phyloP scores from a whole-genome alignment of 1,140 invertebrate genomes.

The Apis cerana region DNA sequence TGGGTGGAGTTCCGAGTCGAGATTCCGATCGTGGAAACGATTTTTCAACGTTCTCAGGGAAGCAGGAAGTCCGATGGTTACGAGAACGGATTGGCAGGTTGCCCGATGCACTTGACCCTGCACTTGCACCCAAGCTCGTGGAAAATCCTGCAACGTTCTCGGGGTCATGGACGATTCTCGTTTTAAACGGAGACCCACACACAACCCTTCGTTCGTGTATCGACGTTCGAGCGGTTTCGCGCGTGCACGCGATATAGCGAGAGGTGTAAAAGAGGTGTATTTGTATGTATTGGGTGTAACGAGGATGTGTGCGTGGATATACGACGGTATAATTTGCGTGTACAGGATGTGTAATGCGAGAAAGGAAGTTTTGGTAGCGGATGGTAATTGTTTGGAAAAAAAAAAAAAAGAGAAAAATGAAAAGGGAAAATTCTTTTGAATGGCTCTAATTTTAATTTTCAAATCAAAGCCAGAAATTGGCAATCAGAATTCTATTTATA shows the following conservation, averaged over 20 bases:
- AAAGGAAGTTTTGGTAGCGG: too few species aligned
- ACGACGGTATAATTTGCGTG: too few species aligned
- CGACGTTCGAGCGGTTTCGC: not conserved
- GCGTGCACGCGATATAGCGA: constrained; percentile 12
- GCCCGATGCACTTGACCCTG: constrained; percentile 72
- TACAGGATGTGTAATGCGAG: too few species aligned
- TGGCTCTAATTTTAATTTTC: too few species aligned
- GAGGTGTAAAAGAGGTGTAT: not conserved
- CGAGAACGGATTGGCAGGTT: constrained; percentile 58
- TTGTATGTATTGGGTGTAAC: not conserved
- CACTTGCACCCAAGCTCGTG: constrained; percentile 57
- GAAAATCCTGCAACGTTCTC: not conserved
- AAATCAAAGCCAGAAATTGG: too few species aligned
- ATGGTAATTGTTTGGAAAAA: too few species aligned
- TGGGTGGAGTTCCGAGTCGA: not conserved
- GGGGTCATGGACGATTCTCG: constrained; percentile 66
- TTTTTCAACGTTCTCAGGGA: not conserved
- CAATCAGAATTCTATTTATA: too few species aligned
- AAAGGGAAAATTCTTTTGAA: too few species aligned
- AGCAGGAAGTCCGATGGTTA: constrained; percentile 1
- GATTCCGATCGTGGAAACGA: not conserved
- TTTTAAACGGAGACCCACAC: constrained; percentile 36
- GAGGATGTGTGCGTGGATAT: too few species aligned
- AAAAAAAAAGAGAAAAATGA: too few species aligned
- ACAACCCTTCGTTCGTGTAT: too few species aligned